Evolutionary conservation across 2,888 invertebrate species (phyloP).

Genomic region (Camponotus fellah): DNA sequence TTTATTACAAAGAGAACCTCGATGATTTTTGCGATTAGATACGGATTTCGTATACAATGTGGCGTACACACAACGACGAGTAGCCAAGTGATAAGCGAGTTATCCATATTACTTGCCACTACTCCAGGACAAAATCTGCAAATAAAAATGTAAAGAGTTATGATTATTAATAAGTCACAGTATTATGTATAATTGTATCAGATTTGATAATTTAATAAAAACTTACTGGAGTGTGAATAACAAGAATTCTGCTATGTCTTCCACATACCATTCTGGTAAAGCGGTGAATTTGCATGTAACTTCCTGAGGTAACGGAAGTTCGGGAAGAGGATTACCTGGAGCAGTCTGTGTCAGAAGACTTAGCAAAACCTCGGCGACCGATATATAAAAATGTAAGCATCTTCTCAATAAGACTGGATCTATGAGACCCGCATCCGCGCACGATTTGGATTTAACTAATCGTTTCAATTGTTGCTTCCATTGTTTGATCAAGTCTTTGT

Average conservation of each 20-base stretch:
- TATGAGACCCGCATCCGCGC: conserved; percentile 95
- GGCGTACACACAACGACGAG: conserved; percentile 96
- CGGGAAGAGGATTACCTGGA: conserved; percentile 86
- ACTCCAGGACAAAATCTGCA: conserved; percentile 92
- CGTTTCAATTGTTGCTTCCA: conserved; percentile 95
- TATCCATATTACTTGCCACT: conserved; percentile 92
- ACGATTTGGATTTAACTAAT: conserved; percentile 93
- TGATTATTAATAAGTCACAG: conserved; percentile 13
- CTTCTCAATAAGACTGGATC: conserved; percentile 94
- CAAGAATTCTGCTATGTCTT: conserved; percentile 98
- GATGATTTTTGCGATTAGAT: conserved; percentile 98
- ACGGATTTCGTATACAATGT: conserved; percentile 97
- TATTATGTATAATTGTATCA: not conserved
- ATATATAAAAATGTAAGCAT: conserved; percentile 95
- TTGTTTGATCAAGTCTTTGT: conserved; percentile 93
- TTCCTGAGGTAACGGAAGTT: conserved; percentile 88
- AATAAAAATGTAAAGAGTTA: not conserved
- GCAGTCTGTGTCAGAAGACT: conserved; percentile 89
- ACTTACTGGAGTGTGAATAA: conserved; percentile 97
- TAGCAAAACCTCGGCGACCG: conserved; percentile 93
- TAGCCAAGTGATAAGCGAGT: conserved; percentile 95
- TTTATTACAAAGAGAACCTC: conserved; percentile 95
- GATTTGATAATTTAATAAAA: conserved; percentile 88
- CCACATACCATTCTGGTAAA: conserved; percentile 98
- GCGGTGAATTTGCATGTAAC: conserved; percentile 94